A percentile compares a stretch with the other conserved stretches of the same genome.
Conservation (phyloP, 2,888 invertebrate species). For the Latrodectus elegans region DNA sequence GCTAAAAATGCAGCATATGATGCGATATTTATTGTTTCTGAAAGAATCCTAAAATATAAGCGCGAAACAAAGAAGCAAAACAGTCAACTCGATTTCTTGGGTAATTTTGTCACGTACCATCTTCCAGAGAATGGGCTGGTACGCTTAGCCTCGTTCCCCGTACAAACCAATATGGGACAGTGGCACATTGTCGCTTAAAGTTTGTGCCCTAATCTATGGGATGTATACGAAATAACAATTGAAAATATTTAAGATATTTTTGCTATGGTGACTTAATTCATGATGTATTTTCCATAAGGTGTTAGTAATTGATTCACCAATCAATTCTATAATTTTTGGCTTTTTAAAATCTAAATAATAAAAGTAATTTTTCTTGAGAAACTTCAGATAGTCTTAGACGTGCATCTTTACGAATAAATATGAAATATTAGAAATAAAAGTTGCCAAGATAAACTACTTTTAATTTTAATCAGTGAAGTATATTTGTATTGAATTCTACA, state of each 20-base stretch:
- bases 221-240: slow-evolving; percentile 15
- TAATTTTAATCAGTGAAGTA: too few species aligned
- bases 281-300: too few species aligned
- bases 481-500: too few species aligned
- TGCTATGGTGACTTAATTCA: too few species aligned
- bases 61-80: slow-evolving; percentile 15
- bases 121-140: slow-evolving; percentile 43
- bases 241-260: background rate
- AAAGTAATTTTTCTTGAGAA: too few species aligned
- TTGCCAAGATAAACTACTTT: too few species aligned
- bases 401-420: too few species aligned
- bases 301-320: too few species aligned
- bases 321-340: too few species aligned
- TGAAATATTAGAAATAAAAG: too few species aligned
- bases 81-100: slow-evolving; percentile 9
- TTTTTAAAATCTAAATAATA: too few species aligned
- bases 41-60: slow-evolving; percentile 39
- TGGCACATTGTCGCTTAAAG: slow-evolving; percentile 22
- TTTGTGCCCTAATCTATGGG: slow-evolving; percentile 10
- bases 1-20: slow-evolving; percentile 47
- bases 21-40: slow-evolving; percentile 57
- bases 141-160: slow-evolving; percentile 9
- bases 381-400: too few species aligned
- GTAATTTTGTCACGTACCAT: slow-evolving; percentile 49
- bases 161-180: slow-evolving; percentile 20